Evolutionary conservation across 2,888 invertebrate species (phyloP).

Genomic region (Phyllotreta cruciferae): DNA sequence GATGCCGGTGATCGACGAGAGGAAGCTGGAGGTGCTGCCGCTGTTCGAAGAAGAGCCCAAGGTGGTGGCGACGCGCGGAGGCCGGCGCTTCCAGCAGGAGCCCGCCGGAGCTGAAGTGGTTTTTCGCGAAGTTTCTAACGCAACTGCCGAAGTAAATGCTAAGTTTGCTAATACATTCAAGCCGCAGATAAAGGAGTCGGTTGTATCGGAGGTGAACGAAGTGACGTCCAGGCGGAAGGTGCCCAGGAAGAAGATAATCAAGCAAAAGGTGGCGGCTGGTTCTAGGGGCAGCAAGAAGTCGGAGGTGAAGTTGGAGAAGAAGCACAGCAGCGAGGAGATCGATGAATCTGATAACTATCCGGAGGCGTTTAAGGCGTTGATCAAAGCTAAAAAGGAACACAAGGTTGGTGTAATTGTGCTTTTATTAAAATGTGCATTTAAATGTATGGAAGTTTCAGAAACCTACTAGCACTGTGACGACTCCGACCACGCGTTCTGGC

Average conservation of each 20-base stretch:
- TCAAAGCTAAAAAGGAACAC: constrained; percentile 65
- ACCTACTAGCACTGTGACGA: background rate
- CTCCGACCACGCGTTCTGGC: constrained; percentile 4
- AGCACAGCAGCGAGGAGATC: constrained; percentile 62
- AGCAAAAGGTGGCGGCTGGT: constrained; percentile 35
- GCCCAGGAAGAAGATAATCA: constrained; percentile 42
- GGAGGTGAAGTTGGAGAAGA: constrained; percentile 45
- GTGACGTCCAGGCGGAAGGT: constrained; percentile 55
- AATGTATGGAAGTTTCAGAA: background rate
- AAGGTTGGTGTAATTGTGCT: constrained; percentile 45
- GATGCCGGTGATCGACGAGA: constrained; percentile 52
- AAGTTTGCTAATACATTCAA: constrained; percentile 33
- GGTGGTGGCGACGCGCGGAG: constrained; percentile 41
- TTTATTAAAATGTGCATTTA: background rate
- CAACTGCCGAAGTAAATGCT: constrained; percentile 47
- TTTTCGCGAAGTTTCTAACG: no score
- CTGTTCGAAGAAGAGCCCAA: constrained; percentile 56
- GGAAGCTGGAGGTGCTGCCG: constrained; percentile 57
- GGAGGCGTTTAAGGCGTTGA: constrained; percentile 69
- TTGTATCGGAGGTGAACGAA: constrained; percentile 54
- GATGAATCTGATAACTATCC: constrained; percentile 71
- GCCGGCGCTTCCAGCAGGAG: no score
- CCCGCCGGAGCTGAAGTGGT: background rate
- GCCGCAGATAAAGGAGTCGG: constrained; percentile 49
- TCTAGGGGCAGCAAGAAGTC: constrained; percentile 48